Evolutionary conservation across 53 echinoderm and acorn worm species (phyloP).

Genomic region (Temnopleurus reevesii): DNA sequence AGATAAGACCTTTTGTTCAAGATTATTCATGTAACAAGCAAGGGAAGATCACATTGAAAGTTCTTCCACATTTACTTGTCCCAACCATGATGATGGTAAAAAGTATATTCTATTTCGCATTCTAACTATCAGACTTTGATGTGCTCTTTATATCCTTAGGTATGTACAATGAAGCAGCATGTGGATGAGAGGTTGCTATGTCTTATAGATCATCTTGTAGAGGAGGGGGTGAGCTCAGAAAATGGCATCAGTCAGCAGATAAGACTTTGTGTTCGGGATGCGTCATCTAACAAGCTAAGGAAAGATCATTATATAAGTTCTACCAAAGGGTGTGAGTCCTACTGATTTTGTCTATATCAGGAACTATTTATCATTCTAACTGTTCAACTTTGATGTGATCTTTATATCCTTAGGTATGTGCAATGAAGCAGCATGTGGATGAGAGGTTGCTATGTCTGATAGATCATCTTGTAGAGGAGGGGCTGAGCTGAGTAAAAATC

Average conservation of each 20-base stretch:
- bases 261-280: background rate
- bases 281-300: no score
- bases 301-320: background rate
- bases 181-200: slow-evolving; percentile 28
- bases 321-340: background rate
- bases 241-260: slow-evolving; percentile 30
- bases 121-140: no score
- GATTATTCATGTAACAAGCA: background rate
- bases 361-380: no score
- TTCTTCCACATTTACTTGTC: background rate
- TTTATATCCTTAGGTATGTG: slow-evolving; percentile 54
- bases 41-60: background rate
- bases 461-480: slow-evolving; percentile 37
- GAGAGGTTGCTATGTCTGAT: slow-evolving; percentile 18
- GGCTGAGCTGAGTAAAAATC: background rate
- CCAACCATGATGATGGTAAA: background rate
- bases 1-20: slow-evolving; percentile 1
- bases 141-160: no score
- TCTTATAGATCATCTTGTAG: slow-evolving; percentile 43
- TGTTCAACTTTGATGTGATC: no score
- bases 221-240: background rate
- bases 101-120: no score
- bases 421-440: slow-evolving; percentile 47
- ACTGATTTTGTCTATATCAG: background rate
- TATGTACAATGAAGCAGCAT: slow-evolving; percentile 46